These are phyloP conservation scores for Thyatira batis DNA, from an alignment of 2,888 invertebrate species.

Conservation along the genomic window DNA sequence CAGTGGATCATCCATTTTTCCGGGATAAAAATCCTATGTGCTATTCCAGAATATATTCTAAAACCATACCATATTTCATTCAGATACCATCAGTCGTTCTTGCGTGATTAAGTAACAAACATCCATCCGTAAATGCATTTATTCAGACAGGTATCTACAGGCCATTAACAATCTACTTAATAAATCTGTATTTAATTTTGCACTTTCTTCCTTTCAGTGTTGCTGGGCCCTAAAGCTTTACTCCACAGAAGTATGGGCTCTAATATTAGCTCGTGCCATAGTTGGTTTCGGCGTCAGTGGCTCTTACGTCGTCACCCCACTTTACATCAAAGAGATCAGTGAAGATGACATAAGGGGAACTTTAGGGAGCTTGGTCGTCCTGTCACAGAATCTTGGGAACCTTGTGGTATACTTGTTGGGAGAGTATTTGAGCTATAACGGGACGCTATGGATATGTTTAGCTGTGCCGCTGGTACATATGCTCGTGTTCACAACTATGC, in stretches of 20 bases:
- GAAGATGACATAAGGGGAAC: conserved; percentile 72
- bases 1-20: too few relatives aligned
- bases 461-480: conserved; percentile 67
- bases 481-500: conserved; percentile 66
- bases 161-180: too few relatives aligned
- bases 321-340: conserved; percentile 76
- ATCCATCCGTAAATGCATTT: too few relatives aligned
- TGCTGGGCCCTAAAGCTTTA: conserved; percentile 71
- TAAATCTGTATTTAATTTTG: not conserved
- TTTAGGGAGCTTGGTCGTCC: conserved; percentile 66
- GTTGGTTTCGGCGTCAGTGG: conserved; percentile 71
- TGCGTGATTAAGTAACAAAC: too few relatives aligned
- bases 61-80: too few relatives aligned
- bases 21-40: too few relatives aligned
- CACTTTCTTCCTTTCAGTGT: conserved; percentile 39
- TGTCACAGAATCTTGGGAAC: conserved; percentile 72
- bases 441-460: conserved; percentile 67
- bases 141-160: too few relatives aligned
- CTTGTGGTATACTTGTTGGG: conserved; percentile 66
- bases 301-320: conserved; percentile 71
- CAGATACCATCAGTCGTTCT: too few relatives aligned
- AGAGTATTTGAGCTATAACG: conserved; percentile 67
- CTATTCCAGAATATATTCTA: too few relatives aligned
- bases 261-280: conserved; percentile 68
- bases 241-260: conserved; percentile 70